Percentiles rank a stretch among this genome's conserved stretches.
phyloP scores from a whole-genome alignment of 2,113 vertebrate species.

The Sclerurus mexicanus region DNA sequence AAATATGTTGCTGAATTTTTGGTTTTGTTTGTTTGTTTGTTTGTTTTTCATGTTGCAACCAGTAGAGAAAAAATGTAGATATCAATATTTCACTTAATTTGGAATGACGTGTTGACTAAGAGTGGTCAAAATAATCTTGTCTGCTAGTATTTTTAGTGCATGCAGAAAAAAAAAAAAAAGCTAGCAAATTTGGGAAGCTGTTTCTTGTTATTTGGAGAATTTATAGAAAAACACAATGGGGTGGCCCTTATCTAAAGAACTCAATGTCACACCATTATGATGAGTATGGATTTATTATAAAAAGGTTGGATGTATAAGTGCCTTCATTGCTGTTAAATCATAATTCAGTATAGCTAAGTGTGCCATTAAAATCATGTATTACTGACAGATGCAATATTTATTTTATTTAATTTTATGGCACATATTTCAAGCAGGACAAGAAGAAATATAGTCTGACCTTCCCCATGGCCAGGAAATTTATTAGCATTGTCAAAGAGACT shows the following conservation, averaged over 20 bases:
- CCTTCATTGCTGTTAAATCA: constrained; percentile 17
- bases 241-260: not conserved
- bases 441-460: constrained; percentile 15
- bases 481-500: not conserved
- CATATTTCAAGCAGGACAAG: constrained; percentile 24
- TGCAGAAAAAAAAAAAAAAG: not conserved
- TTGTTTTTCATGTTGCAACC: not conserved
- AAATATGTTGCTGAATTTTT: not conserved
- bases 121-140: not conserved
- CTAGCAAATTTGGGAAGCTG: not conserved
- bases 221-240: not conserved
- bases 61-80: not conserved
- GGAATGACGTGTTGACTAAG: not conserved
- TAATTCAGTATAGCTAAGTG: constrained; percentile 32
- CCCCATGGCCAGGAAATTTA: not conserved
- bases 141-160: not conserved
- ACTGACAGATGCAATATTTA: constrained; percentile 47
- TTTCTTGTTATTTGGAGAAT: not conserved
- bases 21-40: too few species aligned
- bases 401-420: constrained; percentile 34
- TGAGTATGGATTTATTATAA: constrained; percentile 22
- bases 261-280: constrained; percentile 6
- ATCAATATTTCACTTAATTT: not conserved
- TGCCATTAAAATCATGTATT: constrained; percentile 44
- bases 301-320: not conserved